Evolutionary conservation across 1,140 invertebrate species (phyloP).

Genomic region (Brachionus asplanchnoidis): DNA sequence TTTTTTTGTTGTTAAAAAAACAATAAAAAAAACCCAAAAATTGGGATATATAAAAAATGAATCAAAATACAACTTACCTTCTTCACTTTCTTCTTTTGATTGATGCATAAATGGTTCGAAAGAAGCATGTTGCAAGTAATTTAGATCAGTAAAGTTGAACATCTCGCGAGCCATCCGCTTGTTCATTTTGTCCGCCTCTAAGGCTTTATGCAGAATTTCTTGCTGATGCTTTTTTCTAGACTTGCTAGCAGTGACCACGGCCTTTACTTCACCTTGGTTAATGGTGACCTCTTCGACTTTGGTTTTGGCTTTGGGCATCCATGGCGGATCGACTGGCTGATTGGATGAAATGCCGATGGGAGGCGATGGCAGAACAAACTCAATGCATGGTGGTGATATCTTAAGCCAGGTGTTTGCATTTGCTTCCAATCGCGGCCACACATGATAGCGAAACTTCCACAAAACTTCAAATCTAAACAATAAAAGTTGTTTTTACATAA

Average conservation of each 20-base stretch:
- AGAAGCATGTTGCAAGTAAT: conserved; percentile 77
- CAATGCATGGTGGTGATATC: conserved; percentile 92
- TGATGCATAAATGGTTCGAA: conserved; percentile 86
- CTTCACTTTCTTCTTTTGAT: conserved; percentile 53
- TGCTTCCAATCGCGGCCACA: conserved; percentile 98
- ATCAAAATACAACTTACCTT: conserved; percentile 48
- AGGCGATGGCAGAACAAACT: conserved; percentile 95
- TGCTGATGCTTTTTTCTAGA: conserved; percentile 97
- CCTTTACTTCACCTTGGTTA: conserved; percentile 90
- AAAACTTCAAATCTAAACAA: conserved; percentile 75
- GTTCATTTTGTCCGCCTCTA: conserved; percentile 90
- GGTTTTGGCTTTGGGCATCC: conserved; percentile 93
- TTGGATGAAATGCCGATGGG: conserved; percentile 72
- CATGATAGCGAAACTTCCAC: conserved; percentile 95
- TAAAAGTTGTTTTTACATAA: neutral
- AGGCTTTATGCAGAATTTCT: conserved; percentile 86
- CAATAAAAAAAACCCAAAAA: neutral
- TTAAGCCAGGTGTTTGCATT: conserved; percentile 80
- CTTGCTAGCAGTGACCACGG: conserved; percentile 93
- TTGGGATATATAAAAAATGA: neutral
- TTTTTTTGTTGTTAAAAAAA: neutral
- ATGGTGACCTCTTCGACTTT: conserved; percentile 98
- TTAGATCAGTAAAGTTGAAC: conserved; percentile 91
- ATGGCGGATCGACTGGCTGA: conserved; percentile 88
- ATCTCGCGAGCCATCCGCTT: conserved; percentile 86